Conservation (phyloP, 2,888 invertebrate species). For the Opisthograptis luteolata region DNA sequence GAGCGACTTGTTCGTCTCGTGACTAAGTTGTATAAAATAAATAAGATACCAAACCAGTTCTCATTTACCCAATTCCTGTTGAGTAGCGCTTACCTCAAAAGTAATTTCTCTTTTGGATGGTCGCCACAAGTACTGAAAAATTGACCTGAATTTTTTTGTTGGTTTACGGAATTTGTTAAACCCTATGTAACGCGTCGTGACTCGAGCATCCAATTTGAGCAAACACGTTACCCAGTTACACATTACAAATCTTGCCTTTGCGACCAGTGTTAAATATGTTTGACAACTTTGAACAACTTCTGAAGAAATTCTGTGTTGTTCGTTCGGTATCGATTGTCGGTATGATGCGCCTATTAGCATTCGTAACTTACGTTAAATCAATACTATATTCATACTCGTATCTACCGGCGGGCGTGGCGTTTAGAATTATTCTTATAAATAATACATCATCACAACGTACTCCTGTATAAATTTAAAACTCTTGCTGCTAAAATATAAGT, state of each 20-base stretch:
- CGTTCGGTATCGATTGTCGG: constrained; percentile 13
- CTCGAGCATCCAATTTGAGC: constrained; percentile 57
- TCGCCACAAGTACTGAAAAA: constrained; percentile 24
- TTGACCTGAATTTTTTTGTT: constrained; percentile 40
- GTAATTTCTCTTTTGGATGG: constrained; percentile 15
- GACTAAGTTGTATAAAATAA: too few relatives aligned
- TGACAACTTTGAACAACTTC: constrained; percentile 14
- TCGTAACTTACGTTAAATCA: background rate
- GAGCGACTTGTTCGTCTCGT: too few relatives aligned
- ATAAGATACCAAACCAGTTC: background rate
- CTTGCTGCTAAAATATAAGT: too few relatives aligned
- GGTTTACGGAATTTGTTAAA: constrained; percentile 49
- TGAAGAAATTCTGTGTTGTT: constrained; percentile 13
- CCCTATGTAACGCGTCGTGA: constrained; percentile 43
- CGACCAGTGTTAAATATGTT: constrained; percentile 16
- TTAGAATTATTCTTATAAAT: too few relatives aligned
- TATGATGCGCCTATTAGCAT: constrained; percentile 1
- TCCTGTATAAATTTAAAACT: too few relatives aligned
- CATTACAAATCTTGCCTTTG: constrained; percentile 19
- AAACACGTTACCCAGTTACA: constrained; percentile 41
- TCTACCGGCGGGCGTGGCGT: too few relatives aligned
- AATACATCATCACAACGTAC: too few relatives aligned
- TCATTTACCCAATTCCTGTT: background rate
- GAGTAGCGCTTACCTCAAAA: constrained; percentile 1
- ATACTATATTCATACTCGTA: background rate